These are phyloP conservation scores for Pardosa pseudoannulata DNA, from an alignment of 2,888 invertebrate species.

Conservation along the genomic window DNA sequence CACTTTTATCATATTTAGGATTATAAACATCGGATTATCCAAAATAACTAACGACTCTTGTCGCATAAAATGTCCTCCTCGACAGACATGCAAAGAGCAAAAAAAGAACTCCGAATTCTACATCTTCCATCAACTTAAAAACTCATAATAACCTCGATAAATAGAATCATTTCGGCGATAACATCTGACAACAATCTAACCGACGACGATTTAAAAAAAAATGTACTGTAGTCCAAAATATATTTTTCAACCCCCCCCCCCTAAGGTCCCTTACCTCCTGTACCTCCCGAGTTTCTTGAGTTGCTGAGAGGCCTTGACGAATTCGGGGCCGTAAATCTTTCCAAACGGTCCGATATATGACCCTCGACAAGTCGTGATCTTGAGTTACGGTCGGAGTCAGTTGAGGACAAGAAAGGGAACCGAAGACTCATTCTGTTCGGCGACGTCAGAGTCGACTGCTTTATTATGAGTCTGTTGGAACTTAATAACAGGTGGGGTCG, in stretches of 20 bases:
- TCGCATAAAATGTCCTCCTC: background rate
- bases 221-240: too few species aligned
- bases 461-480: constrained; percentile 51
- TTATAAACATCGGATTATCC: background rate
- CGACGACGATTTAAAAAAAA: too few species aligned
- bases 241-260: background rate
- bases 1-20: too few species aligned
- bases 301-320: constrained; percentile 23
- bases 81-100: background rate
- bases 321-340: constrained; percentile 47
- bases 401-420: constrained; percentile 32
- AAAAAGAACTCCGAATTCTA: too few species aligned
- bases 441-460: constrained; percentile 37
- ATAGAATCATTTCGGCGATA: background rate
- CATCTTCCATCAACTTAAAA: background rate
- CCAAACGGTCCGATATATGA: constrained; percentile 5
- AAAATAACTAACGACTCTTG: background rate
- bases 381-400: constrained; percentile 34
- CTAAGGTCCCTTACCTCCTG: too few species aligned
- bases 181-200: background rate
- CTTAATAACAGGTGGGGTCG: constrained; percentile 36
- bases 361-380: constrained; percentile 38
- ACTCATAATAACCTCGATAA: background rate
- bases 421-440: background rate
- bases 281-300: too few species aligned